Evolutionary conservation across 2,797 vertebrate species (phyloP).

Genomic region (Coreius guichenoti): DNA sequence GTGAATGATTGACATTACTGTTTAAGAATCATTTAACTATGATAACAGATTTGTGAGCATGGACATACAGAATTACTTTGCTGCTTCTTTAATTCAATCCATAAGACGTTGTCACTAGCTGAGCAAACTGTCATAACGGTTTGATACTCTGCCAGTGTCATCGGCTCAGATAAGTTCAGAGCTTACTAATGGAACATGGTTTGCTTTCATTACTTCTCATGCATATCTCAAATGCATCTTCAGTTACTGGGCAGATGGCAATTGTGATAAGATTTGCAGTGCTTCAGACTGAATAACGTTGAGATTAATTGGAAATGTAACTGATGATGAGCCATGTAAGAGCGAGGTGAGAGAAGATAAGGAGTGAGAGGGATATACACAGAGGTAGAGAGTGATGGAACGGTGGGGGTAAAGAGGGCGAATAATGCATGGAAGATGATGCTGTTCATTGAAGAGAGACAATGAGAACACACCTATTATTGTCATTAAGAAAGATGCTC

Average conservation of each 20-base stretch:
- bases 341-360: conserved; percentile 53
- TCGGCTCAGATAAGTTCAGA: background rate
- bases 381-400: conserved; percentile 55
- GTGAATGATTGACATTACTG: background rate
- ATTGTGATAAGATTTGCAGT: conserved; percentile 47
- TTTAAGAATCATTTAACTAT: background rate
- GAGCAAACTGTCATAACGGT: conserved; percentile 16
- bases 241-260: conserved; percentile 60
- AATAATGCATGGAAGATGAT: conserved; percentile 15
- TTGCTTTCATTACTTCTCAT: conserved; percentile 33
- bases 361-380: conserved; percentile 48
- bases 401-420: background rate
- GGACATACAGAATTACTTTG: background rate
- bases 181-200: conserved; percentile 21
- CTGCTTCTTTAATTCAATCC: background rate
- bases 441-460: conserved; percentile 53
- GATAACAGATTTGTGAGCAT: conserved; percentile 3
- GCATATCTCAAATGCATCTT: conserved; percentile 34
- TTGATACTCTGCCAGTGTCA: conserved; percentile 13
- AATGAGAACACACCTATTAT: conserved; percentile 72
- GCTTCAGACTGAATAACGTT: conserved; percentile 53
- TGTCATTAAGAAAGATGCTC: conserved; percentile 69
- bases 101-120: conserved; percentile 1
- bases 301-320: conserved; percentile 71
- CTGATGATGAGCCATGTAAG: conserved; percentile 64